These are phyloP conservation scores for Hippocampus mohnikei DNA, from an alignment of 2,113 vertebrate species.

Conservation along the genomic window DNA sequence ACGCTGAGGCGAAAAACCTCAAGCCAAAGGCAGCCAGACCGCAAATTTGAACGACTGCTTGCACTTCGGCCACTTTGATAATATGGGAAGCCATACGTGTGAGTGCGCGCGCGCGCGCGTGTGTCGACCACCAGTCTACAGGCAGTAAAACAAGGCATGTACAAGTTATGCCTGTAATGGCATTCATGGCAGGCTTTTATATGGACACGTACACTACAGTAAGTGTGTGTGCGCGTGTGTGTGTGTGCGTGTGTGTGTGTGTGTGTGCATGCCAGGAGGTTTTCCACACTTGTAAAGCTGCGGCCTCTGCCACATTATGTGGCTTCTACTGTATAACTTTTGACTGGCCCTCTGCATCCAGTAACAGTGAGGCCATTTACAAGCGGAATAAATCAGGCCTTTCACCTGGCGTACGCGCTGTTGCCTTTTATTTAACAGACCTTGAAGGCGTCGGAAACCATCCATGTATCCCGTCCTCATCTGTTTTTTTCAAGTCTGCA, in stretches of 20 bases:
- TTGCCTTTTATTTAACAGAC: background rate
- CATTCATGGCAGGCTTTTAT: background rate
- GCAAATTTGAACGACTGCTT: background rate
- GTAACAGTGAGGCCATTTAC: background rate
- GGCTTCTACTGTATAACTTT: background rate
- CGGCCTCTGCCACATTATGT: background rate
- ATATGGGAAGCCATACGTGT: background rate
- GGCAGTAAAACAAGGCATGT: slow-evolving; percentile 1
- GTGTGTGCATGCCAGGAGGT: background rate
- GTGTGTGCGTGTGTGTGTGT: background rate
- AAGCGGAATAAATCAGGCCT: slow-evolving; percentile 3
- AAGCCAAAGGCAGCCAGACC: background rate
- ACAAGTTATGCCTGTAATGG: background rate
- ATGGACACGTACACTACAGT: background rate
- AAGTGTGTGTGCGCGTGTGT: too few species aligned
- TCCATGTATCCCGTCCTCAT: background rate
- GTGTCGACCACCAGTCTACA: background rate
- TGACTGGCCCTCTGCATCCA: background rate
- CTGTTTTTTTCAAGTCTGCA: background rate
- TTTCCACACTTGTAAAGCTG: background rate
- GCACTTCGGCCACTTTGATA: background rate
- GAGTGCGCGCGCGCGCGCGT: background rate
- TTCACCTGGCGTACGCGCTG: background rate
- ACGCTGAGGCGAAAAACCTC: background rate
- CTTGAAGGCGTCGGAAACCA: slow-evolving; percentile 7